These are phyloP conservation scores for Scaptodrosophila latifasciaeformis DNA, from an alignment of 2,888 invertebrate species.

Conservation along the genomic window DNA sequence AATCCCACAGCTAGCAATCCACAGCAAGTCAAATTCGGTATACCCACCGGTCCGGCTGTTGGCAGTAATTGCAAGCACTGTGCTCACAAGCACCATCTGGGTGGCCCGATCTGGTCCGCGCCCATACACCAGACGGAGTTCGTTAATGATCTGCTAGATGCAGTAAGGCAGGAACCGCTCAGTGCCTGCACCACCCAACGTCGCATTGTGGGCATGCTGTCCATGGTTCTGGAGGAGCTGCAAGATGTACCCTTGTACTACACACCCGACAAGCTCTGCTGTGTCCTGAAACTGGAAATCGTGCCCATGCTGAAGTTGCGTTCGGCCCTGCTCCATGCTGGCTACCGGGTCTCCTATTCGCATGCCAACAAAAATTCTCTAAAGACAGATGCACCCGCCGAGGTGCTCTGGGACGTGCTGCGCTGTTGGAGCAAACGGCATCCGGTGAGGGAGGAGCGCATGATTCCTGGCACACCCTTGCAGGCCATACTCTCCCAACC, in stretches of 20 bases:
- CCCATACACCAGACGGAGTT: conserved; percentile 89
- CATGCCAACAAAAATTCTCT: conserved; percentile 91
- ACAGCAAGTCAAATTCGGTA: conserved; percentile 78
- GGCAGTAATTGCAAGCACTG: conserved; percentile 84
- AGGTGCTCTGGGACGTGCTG: conserved; percentile 93
- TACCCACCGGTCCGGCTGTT: conserved; percentile 84
- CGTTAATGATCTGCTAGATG: conserved; percentile 80
- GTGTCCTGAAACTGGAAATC: conserved; percentile 82
- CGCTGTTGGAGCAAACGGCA: conserved; percentile 85
- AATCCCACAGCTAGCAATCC: conserved; percentile 79
- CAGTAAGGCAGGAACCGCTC: conserved; percentile 74
- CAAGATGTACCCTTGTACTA: conserved; percentile 91
- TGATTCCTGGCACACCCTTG: conserved; percentile 72
- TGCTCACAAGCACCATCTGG: conserved; percentile 83
- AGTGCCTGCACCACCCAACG: conserved; percentile 80
- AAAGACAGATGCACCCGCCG: conserved; percentile 93
- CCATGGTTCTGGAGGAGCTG: conserved; percentile 89
- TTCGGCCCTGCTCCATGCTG: conserved; percentile 92
- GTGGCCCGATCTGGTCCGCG: conserved; percentile 96
- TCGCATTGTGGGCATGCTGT: conserved; percentile 87
- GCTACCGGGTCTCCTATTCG: conserved; percentile 92
- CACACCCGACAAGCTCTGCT: conserved; percentile 85
- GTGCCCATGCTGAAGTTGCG: conserved; percentile 83
- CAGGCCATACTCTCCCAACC: conserved; percentile 77
- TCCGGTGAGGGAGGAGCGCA: conserved; percentile 81